Evolutionary conservation across 2,888 invertebrate species (phyloP).

Genomic region (Auanema sp.): DNA sequence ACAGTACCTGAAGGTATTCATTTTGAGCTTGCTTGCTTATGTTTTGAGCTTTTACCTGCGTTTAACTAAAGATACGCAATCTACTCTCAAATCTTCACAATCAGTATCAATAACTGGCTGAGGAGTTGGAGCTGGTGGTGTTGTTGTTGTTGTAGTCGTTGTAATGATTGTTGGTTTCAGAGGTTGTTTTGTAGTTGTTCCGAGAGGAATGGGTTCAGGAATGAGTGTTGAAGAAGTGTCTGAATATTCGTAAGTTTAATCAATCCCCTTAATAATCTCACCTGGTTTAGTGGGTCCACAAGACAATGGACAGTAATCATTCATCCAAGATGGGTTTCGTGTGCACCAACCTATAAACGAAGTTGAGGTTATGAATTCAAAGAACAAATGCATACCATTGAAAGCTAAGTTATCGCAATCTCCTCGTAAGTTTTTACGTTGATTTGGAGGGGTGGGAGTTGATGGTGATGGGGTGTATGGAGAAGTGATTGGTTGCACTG

Average conservation of each 20-base stretch:
- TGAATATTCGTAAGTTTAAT: neutral
- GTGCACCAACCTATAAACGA: slow-evolving; percentile 61
- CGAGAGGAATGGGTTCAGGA: neutral
- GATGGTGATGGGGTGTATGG: slow-evolving; percentile 31
- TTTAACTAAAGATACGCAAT: slow-evolving; percentile 46
- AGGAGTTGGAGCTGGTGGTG: slow-evolving; percentile 16
- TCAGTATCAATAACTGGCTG: slow-evolving; percentile 30
- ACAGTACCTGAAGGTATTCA: slow-evolving; percentile 34
- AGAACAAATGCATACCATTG: slow-evolving; percentile 37
- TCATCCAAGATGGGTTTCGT: slow-evolving; percentile 62
- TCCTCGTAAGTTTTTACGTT: slow-evolving; percentile 56
- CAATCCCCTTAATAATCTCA: neutral
- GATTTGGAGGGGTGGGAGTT: slow-evolving; percentile 23
- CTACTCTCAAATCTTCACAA: slow-evolving; percentile 62
- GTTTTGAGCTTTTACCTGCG: slow-evolving; percentile 28
- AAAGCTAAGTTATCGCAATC: slow-evolving; percentile 58
- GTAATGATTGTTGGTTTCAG: slow-evolving; percentile 1
- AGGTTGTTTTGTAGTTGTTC: too few species aligned
- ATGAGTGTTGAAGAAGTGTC: neutral
- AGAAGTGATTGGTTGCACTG: slow-evolving; percentile 2
- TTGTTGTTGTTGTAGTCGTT: slow-evolving; percentile 10
- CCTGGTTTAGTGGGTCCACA: slow-evolving; percentile 51
- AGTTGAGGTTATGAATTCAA: too few species aligned
- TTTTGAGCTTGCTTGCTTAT: neutral
- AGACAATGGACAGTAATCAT: slow-evolving; percentile 52